Conservation (phyloP, 2,888 invertebrate species). For the Smittia aterrima region DNA sequence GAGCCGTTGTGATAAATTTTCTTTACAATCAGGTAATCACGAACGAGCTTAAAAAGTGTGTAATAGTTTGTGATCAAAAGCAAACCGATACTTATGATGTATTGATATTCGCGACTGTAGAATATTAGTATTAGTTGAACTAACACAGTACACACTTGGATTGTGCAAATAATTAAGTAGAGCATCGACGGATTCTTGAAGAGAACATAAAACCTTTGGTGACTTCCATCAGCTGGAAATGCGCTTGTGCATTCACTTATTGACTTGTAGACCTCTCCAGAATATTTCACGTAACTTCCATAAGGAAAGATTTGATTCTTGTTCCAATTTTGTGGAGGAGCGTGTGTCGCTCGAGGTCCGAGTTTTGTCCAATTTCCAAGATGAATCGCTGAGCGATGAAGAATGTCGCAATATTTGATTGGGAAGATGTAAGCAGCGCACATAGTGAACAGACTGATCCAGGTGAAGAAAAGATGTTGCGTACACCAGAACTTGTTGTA, state of each 20-base stretch:
- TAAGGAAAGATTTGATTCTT: slow-evolving; percentile 66
- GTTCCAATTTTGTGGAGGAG: slow-evolving; percentile 56
- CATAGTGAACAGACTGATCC: slow-evolving; percentile 79
- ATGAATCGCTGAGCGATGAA: slow-evolving; percentile 87
- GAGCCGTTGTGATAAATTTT: slow-evolving; percentile 61
- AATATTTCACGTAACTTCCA: slow-evolving; percentile 71
- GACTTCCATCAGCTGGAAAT: slow-evolving; percentile 77
- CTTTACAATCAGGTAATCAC: slow-evolving; percentile 83
- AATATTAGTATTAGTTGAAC: slow-evolving; percentile 77
- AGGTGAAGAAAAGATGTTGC: slow-evolving; percentile 80
- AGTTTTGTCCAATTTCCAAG: slow-evolving; percentile 62
- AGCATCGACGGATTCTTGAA: slow-evolving; percentile 83
- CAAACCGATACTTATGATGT: slow-evolving; percentile 79
- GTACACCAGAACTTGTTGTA: slow-evolving; percentile 82
- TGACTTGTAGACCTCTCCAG: slow-evolving; percentile 71
- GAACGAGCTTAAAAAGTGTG: slow-evolving; percentile 81
- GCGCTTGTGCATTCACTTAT: slow-evolving; percentile 80
- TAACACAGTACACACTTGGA: slow-evolving; percentile 69
- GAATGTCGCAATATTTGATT: slow-evolving; percentile 76
- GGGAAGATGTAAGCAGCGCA: slow-evolving; percentile 67
- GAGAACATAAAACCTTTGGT: slow-evolving; percentile 84
- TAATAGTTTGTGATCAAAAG: slow-evolving; percentile 89
- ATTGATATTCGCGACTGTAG: slow-evolving; percentile 86
- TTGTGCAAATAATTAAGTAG: slow-evolving; percentile 68
- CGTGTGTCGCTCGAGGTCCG: slow-evolving; percentile 46